These are phyloP conservation scores for Actinostola sp. DNA, from an alignment of 92 coral and sea anemone species.

Conservation along the genomic window DNA sequence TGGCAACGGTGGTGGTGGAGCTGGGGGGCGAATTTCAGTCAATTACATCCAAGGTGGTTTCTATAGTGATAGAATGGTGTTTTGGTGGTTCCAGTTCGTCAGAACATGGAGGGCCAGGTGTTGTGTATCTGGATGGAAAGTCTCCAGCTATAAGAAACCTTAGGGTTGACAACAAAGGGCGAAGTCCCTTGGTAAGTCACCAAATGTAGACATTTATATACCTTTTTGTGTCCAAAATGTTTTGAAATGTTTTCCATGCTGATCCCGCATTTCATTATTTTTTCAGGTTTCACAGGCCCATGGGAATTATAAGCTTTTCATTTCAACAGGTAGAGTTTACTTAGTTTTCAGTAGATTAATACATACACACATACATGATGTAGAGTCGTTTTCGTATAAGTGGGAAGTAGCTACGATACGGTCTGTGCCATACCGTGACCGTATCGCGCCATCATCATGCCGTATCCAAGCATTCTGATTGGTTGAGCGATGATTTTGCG, in stretches of 20 bases:
- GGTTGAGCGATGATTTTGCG: too few relatives aligned
- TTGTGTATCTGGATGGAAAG: constrained; percentile 63
- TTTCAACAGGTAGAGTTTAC: constrained; percentile 24
- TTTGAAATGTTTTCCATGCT: background rate
- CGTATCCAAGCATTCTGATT: too few relatives aligned
- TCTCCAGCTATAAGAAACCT: constrained; percentile 55
- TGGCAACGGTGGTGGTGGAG: constrained; percentile 74
- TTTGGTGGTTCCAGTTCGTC: constrained; percentile 56
- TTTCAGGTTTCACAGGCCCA: constrained; percentile 26
- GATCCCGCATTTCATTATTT: too few relatives aligned
- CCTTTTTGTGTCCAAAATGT: background rate
- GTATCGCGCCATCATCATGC: too few relatives aligned
- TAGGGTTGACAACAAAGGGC: constrained; percentile 70
- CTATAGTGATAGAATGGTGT: constrained; percentile 62
- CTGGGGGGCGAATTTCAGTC: constrained; percentile 74
- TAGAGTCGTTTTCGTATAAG: too few relatives aligned
- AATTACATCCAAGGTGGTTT: constrained; percentile 58
- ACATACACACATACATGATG: too few relatives aligned
- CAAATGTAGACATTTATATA: too few relatives aligned
- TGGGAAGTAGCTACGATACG: too few relatives aligned
- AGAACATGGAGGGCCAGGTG: constrained; percentile 82
- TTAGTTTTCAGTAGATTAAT: background rate
- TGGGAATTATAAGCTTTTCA: constrained; percentile 50
- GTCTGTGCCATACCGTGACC: too few relatives aligned
- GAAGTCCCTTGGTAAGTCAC: constrained; percentile 44